Evolutionary conservation across 2,797 vertebrate species (phyloP).

Genomic region (Botia almorhae): DNA sequence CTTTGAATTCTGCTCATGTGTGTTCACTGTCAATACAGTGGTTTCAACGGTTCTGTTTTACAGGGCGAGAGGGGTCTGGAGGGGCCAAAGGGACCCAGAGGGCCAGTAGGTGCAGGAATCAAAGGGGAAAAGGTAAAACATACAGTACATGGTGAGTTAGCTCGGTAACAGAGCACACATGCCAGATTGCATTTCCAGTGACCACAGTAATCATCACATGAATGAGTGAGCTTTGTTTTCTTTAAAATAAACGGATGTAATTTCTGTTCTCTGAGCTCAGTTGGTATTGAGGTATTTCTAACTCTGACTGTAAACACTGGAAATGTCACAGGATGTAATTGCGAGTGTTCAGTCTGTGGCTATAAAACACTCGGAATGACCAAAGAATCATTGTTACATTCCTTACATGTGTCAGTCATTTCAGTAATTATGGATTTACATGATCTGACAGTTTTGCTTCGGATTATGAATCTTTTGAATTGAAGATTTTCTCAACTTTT

Average conservation of each 20-base stretch:
- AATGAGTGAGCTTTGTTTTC: not conserved
- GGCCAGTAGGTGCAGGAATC: constrained; percentile 79
- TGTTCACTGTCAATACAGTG: not conserved
- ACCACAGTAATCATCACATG: not conserved
- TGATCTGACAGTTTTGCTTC: not conserved
- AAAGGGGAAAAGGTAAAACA: constrained; percentile 88
- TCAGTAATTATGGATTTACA: not conserved
- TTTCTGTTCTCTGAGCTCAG: not conserved
- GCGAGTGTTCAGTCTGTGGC: not conserved
- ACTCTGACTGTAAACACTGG: not conserved
- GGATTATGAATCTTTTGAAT: not conserved
- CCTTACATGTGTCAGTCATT: not conserved
- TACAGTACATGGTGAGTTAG: not conserved
- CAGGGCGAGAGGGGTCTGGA: constrained; percentile 88
- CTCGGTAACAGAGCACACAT: not conserved
- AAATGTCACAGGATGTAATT: constrained; percentile 5
- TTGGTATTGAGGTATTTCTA: too few relatives aligned
- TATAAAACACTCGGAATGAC: not conserved
- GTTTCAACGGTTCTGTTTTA: constrained; percentile 39
- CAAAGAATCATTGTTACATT: constrained; percentile 3
- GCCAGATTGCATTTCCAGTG: not conserved
- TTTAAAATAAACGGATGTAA: not conserved
- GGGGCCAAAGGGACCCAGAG: constrained; percentile 83
- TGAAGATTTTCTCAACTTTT: not conserved
- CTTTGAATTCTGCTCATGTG: too few relatives aligned